Base-by-base conservation (phyloP, 2,113 vertebrate species). In the Ginglymostoma cirratum region DNA sequence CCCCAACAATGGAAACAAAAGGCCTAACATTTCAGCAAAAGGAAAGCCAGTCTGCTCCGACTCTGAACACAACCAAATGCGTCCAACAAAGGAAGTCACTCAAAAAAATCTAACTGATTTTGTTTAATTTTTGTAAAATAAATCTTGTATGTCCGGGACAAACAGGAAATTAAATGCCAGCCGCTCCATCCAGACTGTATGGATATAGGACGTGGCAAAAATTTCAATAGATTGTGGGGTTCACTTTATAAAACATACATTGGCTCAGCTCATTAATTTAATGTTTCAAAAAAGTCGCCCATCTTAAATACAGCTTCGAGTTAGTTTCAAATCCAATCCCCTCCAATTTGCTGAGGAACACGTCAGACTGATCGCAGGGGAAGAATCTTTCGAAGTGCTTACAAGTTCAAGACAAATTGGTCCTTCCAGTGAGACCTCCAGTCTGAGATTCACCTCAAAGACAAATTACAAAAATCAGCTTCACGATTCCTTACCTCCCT, bases 191-290 rank as follows among this genome's bases (percentile, higher is more conserved):
- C 38, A 23, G 38, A 70, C 66, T 70, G 66, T 0, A 70, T 70
- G 21, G 66, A 30, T 94, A 30, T 94, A 67, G 93, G 69, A 94
- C 93, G 93, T 94, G 93, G 93, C 93, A 94, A 94, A 94, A 94
- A 67, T 94, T 65, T 69, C n/a, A 70, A 94, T 45, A 67, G 42
- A 69, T 6, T 10, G 14, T 34, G 30, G 38, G 66, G 66, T 48
- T 92, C n/a, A 61, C 87, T 61, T 89, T 61, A 61, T 27, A 92
- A 42, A 83, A 92, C 17, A 92, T 24, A 65, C 48, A 61, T 27
- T 34, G 87, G 52, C 52, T n/a, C n/a, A 5, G n/a, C 38, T 83
- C 24, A 76, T 14, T 34, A 72, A 72, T 1, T 30, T 7, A 12
- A 24, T 24, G 21, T 87, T 87, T 52, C 42, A 85, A 42, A 38